Conservation (phyloP, 2,888 invertebrate genomes). For the Erannis defoliaria region DNA sequence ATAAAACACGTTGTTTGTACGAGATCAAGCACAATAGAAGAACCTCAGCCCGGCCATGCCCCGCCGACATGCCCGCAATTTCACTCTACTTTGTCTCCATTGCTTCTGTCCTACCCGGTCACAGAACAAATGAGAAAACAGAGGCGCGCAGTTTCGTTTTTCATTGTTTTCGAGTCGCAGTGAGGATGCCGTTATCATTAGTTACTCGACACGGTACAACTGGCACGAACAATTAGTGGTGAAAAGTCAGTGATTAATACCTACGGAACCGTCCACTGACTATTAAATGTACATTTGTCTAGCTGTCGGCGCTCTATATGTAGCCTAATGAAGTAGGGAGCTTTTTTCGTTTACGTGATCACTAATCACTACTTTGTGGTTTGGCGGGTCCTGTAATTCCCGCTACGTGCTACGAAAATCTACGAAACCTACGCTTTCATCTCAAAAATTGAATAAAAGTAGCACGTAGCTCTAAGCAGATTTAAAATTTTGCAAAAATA, state of each 20-base stretch:
- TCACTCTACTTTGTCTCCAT: slow-evolving; percentile 76
- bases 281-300: slow-evolving; percentile 35
- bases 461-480: slow-evolving; percentile 4
- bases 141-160: slow-evolving; percentile 64
- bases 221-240: slow-evolving; percentile 50
- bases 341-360: slow-evolving; percentile 31
- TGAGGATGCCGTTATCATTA: slow-evolving; percentile 49
- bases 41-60: slow-evolving; percentile 50
- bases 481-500: slow-evolving; percentile 44
- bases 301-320: slow-evolving; percentile 23
- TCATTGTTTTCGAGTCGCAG: slow-evolving; percentile 67
- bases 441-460: slow-evolving; percentile 1
- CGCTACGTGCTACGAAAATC: slow-evolving; percentile 10
- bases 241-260: slow-evolving; percentile 48
- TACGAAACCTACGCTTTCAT: neutral
- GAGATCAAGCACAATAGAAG: slow-evolving; percentile 72
- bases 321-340: slow-evolving; percentile 25
- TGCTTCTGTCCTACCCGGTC: slow-evolving; percentile 64
- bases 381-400: slow-evolving; percentile 20
- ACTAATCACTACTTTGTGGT: slow-evolving; percentile 27
- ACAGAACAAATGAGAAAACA: slow-evolving; percentile 71
- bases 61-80: slow-evolving; percentile 69
- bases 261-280: slow-evolving; percentile 19
- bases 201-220: slow-evolving; percentile 48
- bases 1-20: slow-evolving; percentile 82